These are phyloP conservation scores for Tetragonula carbonaria DNA, from an alignment of 2,888 invertebrate genomes.

Conservation along the genomic window DNA sequence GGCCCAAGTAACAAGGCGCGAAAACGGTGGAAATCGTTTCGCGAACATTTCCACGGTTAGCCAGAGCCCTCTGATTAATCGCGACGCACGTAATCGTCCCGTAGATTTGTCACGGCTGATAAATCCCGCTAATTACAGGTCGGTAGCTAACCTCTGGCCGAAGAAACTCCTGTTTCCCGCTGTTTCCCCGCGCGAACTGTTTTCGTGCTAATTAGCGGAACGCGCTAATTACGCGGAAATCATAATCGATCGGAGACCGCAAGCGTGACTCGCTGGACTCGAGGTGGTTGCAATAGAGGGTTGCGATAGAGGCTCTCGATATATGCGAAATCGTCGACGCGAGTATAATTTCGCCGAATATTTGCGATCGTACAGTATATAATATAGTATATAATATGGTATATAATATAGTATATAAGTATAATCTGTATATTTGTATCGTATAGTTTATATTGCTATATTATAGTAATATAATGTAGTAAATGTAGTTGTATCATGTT, in stretches of 20 bases:
- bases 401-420: too few species aligned
- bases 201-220: slow-evolving; percentile 20
- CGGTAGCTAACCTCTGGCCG: neutral
- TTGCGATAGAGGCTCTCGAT: too few species aligned
- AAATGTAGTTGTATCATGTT: too few species aligned
- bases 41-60: slow-evolving; percentile 43
- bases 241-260: neutral
- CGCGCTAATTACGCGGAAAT: slow-evolving; percentile 21
- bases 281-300: too few species aligned
- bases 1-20: slow-evolving; percentile 22
- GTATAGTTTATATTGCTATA: too few species aligned
- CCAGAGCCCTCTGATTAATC: slow-evolving; percentile 37
- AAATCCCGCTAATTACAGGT: slow-evolving; percentile 40
- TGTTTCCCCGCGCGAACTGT: neutral
- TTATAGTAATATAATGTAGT: too few species aligned
- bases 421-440: too few species aligned
- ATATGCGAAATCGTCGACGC: neutral
- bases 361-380: too few species aligned
- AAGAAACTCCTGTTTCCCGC: neutral
- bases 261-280: neutral
- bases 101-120: slow-evolving; percentile 43
- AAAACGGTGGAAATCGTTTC: slow-evolving; percentile 55
- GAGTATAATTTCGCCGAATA: neutral
- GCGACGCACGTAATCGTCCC: slow-evolving; percentile 35
- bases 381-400: too few species aligned